These are phyloP conservation scores for Distichodus sexfasciatus DNA, from an alignment of 2,797 vertebrate genomes.

Conservation along the genomic window DNA sequence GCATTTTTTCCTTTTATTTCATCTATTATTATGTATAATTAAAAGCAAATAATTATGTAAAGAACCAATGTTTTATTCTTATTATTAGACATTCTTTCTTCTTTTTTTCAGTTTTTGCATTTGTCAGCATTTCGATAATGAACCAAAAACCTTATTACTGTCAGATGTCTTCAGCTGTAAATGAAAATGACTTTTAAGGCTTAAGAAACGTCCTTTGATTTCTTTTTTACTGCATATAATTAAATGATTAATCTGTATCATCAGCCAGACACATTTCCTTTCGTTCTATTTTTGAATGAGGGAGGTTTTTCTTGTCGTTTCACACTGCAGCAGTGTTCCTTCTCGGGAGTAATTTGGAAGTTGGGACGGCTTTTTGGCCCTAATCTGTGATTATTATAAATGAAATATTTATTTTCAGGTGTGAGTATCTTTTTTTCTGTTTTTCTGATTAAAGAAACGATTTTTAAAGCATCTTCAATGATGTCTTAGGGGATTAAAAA, in stretches of 20 bases:
- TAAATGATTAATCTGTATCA: slow-evolving; percentile 58
- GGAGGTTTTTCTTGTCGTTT: slow-evolving; percentile 43
- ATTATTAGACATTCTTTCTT: slow-evolving; percentile 55
- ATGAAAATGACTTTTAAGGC: slow-evolving; percentile 13
- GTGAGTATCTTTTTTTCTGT: no score
- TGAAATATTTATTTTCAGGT: no score
- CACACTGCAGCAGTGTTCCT: no score
- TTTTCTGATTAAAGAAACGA: no score
- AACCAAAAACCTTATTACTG: slow-evolving; percentile 40
- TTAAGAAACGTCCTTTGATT: slow-evolving; percentile 40
- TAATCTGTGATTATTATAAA: no score
- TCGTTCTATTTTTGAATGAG: slow-evolving; percentile 45
- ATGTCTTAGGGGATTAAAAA: no score
- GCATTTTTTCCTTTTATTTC: slow-evolving; percentile 61
- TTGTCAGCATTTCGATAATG: slow-evolving; percentile 65
- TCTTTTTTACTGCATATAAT: slow-evolving; percentile 45
- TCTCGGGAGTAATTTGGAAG: background rate
- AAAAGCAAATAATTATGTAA: slow-evolving; percentile 49
- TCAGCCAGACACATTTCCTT: slow-evolving; percentile 54
- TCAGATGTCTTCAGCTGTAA: slow-evolving; percentile 8
- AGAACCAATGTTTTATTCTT: slow-evolving; percentile 53
- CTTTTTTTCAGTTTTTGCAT: slow-evolving; percentile 54
- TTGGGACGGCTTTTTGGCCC: no score
- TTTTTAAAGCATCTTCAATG: no score
- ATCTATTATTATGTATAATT: slow-evolving; percentile 33